Base-by-base conservation (phyloP, 2,113 vertebrate genomes). In the Podocnemis expansa region DNA sequence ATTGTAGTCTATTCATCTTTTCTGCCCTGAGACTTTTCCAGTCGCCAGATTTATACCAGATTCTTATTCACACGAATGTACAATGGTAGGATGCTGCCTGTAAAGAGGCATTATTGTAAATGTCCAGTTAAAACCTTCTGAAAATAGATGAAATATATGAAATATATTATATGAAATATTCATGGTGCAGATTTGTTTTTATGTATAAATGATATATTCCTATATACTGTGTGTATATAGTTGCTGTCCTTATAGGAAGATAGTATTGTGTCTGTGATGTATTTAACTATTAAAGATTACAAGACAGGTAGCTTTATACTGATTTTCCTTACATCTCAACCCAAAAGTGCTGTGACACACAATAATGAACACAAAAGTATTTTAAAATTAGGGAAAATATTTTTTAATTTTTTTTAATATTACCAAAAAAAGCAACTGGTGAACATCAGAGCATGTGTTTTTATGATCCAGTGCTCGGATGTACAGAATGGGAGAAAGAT, bases 291-390 rank as follows among this genome's bases (percentile, higher is more conserved):
- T 5, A 54, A 87, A 79, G 31, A 1, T 13, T 27, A 56, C 31
- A 87, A 27, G 13, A 84, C 45, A 91, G 16, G 8, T 8, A 81
- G 34, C 8, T 41, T n/a, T 10, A 51, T 8, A 52, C 31, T 34
- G 34, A 27, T 16, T 60, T 31, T 60, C 58, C 29, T 60, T 29
- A 60, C 58, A 60, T 60, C 14, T 70, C 47, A 29, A 24, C 38
- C 52, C 29, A 16, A 31, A 4, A 34, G 29, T 25, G 9, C 49
- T 2, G 13, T 34, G 31, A 91, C 85, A 51, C 52, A 87, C 19
- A 8, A 58, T 16, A 89, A 51, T 1, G 4, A 95, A 83, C 43
- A 58, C 24, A 83, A 95, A 89, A 93, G n/a, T n/a, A 38, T 45
- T 82, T 88, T 51, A 89, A 83, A 16, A 78, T 21, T 60, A 8